phyloP scores from a whole-genome alignment of 2,113 vertebrate species.

The Xiphophorus hellerii region DNA sequence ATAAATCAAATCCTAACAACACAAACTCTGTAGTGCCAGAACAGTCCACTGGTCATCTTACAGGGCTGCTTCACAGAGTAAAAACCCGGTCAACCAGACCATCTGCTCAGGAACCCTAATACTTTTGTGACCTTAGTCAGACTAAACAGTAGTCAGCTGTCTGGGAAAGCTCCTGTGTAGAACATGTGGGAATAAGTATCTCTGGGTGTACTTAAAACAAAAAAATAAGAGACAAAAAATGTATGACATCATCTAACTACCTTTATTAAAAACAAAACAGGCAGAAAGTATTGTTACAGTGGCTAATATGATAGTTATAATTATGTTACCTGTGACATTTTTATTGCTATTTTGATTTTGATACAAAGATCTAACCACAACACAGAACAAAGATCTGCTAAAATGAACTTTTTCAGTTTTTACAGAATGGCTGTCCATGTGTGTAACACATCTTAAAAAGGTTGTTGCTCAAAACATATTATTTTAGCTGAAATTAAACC shows the following conservation, averaged over 20 bases:
- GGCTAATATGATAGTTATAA: neutral
- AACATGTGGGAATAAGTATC: neutral
- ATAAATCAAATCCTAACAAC: slow-evolving; percentile 28
- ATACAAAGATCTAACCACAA: neutral
- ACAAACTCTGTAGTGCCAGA: slow-evolving; percentile 1
- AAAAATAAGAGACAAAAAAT: too few species aligned
- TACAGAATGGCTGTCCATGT: neutral
- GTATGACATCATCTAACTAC: too few species aligned
- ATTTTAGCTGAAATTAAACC: neutral
- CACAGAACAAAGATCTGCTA: neutral
- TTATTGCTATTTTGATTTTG: neutral
- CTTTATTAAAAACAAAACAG: too few species aligned
- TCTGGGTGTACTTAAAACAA: neutral
- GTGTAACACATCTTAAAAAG: too few species aligned
- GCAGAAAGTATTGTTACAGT: too few species aligned
- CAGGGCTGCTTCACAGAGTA: slow-evolving; percentile 1
- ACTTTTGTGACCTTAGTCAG: slow-evolving; percentile 28
- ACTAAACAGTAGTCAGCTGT: neutral
- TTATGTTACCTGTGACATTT: neutral
- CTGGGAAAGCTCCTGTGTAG: neutral
- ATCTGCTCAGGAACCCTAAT: slow-evolving; percentile 69
- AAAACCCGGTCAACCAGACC: slow-evolving; percentile 46
- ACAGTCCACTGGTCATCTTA: slow-evolving; percentile 8
- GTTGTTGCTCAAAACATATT: too few species aligned
- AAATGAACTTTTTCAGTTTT: neutral